These are phyloP conservation scores for Tetragonula clypearis DNA, from an alignment of 1,140 invertebrate genomes.

Conservation along the genomic window DNA sequence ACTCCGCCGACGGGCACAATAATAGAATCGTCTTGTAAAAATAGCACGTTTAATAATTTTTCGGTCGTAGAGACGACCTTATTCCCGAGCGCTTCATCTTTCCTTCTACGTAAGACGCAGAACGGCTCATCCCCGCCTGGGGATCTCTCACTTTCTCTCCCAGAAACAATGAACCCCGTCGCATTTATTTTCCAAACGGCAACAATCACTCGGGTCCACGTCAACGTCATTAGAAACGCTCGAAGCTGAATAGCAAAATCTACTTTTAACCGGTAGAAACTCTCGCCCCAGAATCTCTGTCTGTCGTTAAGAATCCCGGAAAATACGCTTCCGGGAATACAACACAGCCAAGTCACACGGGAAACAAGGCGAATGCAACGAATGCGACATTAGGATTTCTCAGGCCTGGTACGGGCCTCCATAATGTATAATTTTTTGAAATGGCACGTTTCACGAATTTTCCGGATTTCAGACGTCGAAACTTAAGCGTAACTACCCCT, in stretches of 20 bases:
- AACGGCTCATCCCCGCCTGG: neutral
- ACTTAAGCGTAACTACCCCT: neutral
- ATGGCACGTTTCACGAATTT: neutral
- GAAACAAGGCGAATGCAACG: neutral
- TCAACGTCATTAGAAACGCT: neutral
- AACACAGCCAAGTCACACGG: neutral
- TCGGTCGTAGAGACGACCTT: neutral
- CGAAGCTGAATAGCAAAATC: neutral
- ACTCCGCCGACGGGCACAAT: neutral
- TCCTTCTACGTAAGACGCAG: neutral
- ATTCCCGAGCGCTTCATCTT: neutral
- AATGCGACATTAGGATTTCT: neutral
- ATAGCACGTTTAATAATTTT: neutral
- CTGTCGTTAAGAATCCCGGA: slow-evolving; percentile 2
- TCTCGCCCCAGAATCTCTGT: neutral
- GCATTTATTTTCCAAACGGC: neutral
- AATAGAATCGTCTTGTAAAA: neutral
- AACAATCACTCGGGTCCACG: neutral
- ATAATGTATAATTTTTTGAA: neutral
- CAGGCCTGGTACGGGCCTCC: neutral
- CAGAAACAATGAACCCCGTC: neutral
- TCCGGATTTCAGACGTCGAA: neutral
- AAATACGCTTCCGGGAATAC: neutral
- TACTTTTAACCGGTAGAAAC: neutral
- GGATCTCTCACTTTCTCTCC: slow-evolving; percentile 2